Base-by-base conservation (phyloP, 1,140 invertebrate species). In the Antheraea mylitta region DNA sequence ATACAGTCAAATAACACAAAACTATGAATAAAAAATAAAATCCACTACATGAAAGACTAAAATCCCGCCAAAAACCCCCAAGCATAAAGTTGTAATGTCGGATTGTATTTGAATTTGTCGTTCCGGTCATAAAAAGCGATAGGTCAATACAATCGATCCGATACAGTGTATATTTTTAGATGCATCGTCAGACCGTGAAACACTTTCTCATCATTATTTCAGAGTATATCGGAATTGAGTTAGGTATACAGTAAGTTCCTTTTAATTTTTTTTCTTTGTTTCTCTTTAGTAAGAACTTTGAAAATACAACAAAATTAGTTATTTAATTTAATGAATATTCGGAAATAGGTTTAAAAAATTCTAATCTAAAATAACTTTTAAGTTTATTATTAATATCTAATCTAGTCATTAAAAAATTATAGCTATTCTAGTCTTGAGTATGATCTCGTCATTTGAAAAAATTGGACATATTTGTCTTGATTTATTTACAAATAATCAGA, bases 131-230 rank as follows among this genome's bases (percentile, higher is more conserved):
- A 64, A 66, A 63, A 70, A 42, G 18, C n/a, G 18, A 85, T 68
- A 74, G 82, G 83, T 82, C 79, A 79, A 64, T 71, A 75, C 75
- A 90, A 53, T 89, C 88, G 85, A 90, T 90, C 69, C 45, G 22
- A 71, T 53, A 53, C 45, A 58, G 68, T 63, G 77, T 83, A 90
- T 90, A 90, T 90, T 89, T 90, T 90, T 90, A 90, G 88, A 89
- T 90, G 86, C 85, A 84, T 67, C 67, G 74, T 64, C 36, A 30
- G 38, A 36, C 66, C 58, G 67, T 70, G 70, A 36, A 68, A 69
- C 67, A 73, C 74, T 38, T 64, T 77, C 83, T 87, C 79, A 89
- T 90, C 80, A 83, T 82, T 82, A 72, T 89, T 90, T 88, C 86
- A 89, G 16, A 53, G 66, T 76, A 74, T 79, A 78, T 80, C 59